A percentile compares a stretch with the other conserved stretches of the same genome.
Evolutionary conservation across 2,888 invertebrate species (phyloP).

Genomic region (Cactoblastis cactorum): DNA sequence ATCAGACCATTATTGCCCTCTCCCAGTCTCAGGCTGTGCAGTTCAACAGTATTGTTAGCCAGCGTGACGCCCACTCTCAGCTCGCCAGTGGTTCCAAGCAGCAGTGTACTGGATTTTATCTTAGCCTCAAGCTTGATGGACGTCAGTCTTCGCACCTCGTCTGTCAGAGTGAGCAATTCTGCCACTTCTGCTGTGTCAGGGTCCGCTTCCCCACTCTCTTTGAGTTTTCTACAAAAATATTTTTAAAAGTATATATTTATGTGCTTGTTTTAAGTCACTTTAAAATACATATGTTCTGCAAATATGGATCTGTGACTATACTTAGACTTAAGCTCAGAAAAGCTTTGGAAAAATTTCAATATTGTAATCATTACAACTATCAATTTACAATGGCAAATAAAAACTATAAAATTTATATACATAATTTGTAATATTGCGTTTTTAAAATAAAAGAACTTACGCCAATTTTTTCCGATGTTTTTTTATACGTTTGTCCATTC

Average conservation of each 20-base stretch:
- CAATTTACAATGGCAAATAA: too few relatives aligned
- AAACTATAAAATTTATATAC: not conserved
- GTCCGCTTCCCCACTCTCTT: conserved; percentile 52
- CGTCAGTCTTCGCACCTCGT: conserved; percentile 85
- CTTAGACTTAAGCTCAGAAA: too few relatives aligned
- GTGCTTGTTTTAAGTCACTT: too few relatives aligned
- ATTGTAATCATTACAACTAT: too few relatives aligned
- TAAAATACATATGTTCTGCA: too few relatives aligned
- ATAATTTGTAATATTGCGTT: not conserved
- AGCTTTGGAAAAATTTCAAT: too few relatives aligned
- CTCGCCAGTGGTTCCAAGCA: conserved; percentile 85
- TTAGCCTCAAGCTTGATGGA: conserved; percentile 83
- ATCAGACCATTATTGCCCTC: conserved; percentile 78
- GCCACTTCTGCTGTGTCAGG: conserved; percentile 48
- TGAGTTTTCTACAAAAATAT: conserved; percentile 46
- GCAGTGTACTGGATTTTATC: conserved; percentile 84
- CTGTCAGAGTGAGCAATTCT: conserved; percentile 79
- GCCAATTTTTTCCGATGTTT: conserved; percentile 83
- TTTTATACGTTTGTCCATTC: conserved; percentile 87
- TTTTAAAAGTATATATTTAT: too few relatives aligned
- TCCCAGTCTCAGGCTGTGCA: conserved; percentile 79
- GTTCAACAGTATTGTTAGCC: conserved; percentile 86
- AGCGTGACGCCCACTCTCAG: conserved; percentile 83
- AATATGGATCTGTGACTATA: too few relatives aligned
- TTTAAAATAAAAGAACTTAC: conserved; percentile 39